Conservation (phyloP, 2,797 vertebrate species). For the Gymnocypris eckloni region DNA sequence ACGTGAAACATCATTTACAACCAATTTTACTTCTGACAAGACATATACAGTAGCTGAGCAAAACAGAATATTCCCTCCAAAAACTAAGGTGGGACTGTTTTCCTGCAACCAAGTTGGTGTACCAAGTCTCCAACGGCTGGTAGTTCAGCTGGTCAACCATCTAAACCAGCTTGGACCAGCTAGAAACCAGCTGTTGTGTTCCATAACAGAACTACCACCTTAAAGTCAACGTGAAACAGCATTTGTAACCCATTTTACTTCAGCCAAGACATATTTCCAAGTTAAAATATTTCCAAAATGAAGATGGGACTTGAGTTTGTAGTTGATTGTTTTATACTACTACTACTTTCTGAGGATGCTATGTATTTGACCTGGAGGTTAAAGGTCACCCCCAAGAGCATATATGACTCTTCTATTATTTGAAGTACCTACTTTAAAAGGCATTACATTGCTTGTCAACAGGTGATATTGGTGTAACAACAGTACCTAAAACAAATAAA, state of each 20-base stretch:
- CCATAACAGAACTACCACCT: neutral
- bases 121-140: neutral
- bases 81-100: neutral
- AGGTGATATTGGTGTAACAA: neutral
- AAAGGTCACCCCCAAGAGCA: neutral
- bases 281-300: no score
- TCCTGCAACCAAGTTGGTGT: neutral
- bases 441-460: neutral
- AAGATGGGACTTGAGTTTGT: neutral
- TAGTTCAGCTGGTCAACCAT: neutral
- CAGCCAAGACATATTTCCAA: no score
- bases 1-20: neutral
- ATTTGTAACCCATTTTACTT: neutral
- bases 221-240: neutral
- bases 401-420: neutral
- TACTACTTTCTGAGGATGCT: neutral
- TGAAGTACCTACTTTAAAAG: neutral
- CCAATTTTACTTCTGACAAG: neutral
- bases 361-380: neutral
- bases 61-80: neutral
- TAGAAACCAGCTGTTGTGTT: neutral
- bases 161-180: conserved; percentile 4
- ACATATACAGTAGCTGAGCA: no score
- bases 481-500: neutral
- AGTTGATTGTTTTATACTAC: neutral